Evolutionary conservation across 2,888 invertebrate genomes (phyloP).

Genomic region (Hetaerina titia): DNA sequence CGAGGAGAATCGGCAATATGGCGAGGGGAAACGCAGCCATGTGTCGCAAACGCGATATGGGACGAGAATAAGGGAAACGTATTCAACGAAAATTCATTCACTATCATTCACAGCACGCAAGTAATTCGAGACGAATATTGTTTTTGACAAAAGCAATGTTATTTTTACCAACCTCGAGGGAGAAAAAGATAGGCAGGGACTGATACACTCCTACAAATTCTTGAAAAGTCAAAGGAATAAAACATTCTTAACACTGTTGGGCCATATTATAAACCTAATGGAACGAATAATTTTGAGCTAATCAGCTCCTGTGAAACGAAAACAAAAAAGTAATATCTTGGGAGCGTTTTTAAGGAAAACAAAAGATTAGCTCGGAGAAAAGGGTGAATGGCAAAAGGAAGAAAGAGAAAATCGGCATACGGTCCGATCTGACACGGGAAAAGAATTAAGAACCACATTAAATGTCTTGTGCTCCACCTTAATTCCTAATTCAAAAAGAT

Average conservation of each 20-base stretch:
- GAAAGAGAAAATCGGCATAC: background rate
- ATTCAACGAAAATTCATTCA: background rate
- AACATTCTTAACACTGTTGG: background rate
- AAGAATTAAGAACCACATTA: background rate
- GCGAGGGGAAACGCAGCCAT: background rate
- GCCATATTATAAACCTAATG: background rate
- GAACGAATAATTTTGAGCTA: background rate
- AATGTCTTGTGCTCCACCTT: background rate
- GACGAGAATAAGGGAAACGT: background rate
- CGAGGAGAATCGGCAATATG: background rate
- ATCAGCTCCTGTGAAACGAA: background rate
- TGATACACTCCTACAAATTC: background rate
- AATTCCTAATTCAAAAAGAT: background rate
- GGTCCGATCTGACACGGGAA: background rate
- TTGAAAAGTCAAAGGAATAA: background rate
- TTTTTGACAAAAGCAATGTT: background rate
- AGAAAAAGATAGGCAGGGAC: background rate
- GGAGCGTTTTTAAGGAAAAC: background rate
- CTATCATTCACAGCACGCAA: background rate
- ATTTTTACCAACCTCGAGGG: background rate
- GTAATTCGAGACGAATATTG: background rate
- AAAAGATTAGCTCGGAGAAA: background rate
- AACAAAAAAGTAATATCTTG: background rate
- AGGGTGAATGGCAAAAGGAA: background rate
- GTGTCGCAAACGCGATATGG: background rate